Percentiles rank a stretch among this genome's conserved stretches.
These are phyloP conservation scores for Carterocephalus palaemon DNA, from an alignment of 2,888 invertebrate species.

Conservation along the genomic window DNA sequence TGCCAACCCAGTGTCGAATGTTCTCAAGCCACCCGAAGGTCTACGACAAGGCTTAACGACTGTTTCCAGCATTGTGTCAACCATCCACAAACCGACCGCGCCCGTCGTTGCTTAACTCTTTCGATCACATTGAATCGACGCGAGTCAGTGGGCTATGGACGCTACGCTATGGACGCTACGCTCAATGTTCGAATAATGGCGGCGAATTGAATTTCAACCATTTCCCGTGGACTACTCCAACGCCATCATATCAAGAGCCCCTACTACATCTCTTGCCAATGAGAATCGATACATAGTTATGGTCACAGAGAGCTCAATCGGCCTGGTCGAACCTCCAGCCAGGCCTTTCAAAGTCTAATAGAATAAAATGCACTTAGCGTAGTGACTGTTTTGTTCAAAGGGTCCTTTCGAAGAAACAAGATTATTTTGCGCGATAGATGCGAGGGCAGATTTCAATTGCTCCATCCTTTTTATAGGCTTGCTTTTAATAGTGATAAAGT, in stretches of 20 bases:
- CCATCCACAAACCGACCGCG: no score
- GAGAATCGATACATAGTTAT: conserved; percentile 28
- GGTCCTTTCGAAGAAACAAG: conserved; percentile 49
- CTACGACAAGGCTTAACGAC: no score
- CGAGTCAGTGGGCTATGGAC: no score
- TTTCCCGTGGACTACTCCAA: conserved; percentile 45
- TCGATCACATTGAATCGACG: no score
- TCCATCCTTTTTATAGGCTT: conserved; percentile 34
- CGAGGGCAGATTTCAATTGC: conserved; percentile 39
- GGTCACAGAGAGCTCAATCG: conserved; percentile 32
- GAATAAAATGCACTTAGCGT: conserved; percentile 65
- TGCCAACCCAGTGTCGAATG: no score
- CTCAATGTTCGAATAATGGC: conserved; percentile 55
- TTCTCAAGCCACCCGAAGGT: no score
- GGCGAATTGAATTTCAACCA: conserved; percentile 64
- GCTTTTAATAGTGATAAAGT: conserved; percentile 12
- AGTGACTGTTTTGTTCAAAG: conserved; percentile 54
- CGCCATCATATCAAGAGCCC: conserved; percentile 37
- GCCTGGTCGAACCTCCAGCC: conserved; percentile 33
- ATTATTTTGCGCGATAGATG: conserved; percentile 53
- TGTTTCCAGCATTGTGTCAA: no score
- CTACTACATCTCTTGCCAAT: conserved; percentile 15
- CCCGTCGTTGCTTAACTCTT: no score
- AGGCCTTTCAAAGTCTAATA: conserved; percentile 46
- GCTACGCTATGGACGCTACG: no score